A percentile compares a stretch with the other conserved stretches of the same genome.
Evolutionary conservation across 2,888 invertebrate species (phyloP).

Genomic region (Osmoderma eremita): DNA sequence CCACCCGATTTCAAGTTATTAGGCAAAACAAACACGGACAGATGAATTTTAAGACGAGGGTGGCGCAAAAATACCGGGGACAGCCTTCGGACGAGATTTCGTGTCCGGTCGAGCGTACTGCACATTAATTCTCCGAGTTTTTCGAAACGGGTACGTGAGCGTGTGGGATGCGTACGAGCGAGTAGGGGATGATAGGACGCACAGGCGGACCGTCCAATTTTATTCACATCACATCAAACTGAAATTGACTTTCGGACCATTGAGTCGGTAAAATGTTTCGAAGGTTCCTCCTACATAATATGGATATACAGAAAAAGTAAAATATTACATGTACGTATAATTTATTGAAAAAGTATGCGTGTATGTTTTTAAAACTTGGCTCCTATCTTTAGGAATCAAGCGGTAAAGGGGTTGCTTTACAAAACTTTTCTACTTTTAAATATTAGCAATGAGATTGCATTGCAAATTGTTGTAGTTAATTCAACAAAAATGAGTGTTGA

Average conservation of each 20-base stretch:
- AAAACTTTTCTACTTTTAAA: too few relatives aligned
- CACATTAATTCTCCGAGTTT: constrained; percentile 49
- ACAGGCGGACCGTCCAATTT: constrained; percentile 60
- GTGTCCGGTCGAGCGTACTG: constrained; percentile 36
- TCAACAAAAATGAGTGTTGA: too few relatives aligned
- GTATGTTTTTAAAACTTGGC: neutral
- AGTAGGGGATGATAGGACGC: constrained; percentile 54
- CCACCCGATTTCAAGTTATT: constrained; percentile 22
- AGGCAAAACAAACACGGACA: constrained; percentile 38
- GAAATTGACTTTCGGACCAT: constrained; percentile 63
- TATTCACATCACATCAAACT: constrained; percentile 63
- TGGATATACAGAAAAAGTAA: constrained; percentile 10
- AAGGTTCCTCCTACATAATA: constrained; percentile 8
- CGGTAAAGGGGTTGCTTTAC: too few relatives aligned
- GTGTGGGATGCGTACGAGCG: constrained; percentile 47
- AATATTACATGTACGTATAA: constrained; percentile 10
- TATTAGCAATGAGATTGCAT: too few relatives aligned
- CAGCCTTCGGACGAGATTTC: constrained; percentile 35
- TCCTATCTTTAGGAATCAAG: too few relatives aligned
- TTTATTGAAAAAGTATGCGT: neutral
- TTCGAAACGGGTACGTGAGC: constrained; percentile 42
- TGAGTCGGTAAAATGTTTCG: constrained; percentile 60
- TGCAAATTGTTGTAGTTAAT: too few relatives aligned
- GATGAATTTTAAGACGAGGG: constrained; percentile 39
- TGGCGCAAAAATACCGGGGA: constrained; percentile 31